Evolutionary conservation across 2,888 invertebrate species (phyloP).

Genomic region (Mechanitis mazaeus): DNA sequence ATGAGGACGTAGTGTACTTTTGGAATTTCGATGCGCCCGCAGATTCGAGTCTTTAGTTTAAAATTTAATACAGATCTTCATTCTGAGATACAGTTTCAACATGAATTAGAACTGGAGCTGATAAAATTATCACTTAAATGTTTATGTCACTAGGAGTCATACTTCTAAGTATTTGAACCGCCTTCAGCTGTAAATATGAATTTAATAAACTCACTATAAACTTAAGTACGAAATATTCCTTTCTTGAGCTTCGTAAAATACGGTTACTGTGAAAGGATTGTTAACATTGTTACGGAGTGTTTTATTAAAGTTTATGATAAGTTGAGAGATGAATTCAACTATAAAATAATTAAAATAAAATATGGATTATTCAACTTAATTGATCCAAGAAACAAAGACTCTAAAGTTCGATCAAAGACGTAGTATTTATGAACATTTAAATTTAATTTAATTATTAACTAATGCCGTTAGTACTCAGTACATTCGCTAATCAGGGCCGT

Average conservation of each 20-base stretch:
- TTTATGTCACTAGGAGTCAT: constrained; percentile 15
- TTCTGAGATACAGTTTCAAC: constrained; percentile 46
- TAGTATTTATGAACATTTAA: background rate
- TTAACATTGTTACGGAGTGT: background rate
- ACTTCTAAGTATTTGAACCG: constrained; percentile 11
- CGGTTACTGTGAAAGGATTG: background rate
- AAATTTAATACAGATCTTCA: constrained; percentile 60
- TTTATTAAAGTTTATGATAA: background rate
- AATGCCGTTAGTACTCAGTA: constrained; percentile 9
- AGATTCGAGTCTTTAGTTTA: constrained; percentile 58
- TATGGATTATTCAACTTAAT: too few species aligned
- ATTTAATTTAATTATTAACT: background rate
- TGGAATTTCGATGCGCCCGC: constrained; percentile 49
- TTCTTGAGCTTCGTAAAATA: background rate
- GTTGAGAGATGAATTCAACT: background rate
- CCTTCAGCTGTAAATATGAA: background rate
- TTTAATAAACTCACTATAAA: background rate
- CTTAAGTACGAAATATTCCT: background rate
- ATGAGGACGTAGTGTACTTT: constrained; percentile 65
- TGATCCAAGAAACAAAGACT: background rate
- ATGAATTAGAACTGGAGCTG: constrained; percentile 24
- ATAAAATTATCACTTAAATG: constrained; percentile 23
- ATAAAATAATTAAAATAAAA: too few species aligned
- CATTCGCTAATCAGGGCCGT: constrained; percentile 19
- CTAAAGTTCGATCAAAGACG: background rate